Evolutionary conservation across 2,113 vertebrate species (phyloP), one percentile per base, ranked within the genome.

Genomic region (Phainopepla nitens): DNA sequence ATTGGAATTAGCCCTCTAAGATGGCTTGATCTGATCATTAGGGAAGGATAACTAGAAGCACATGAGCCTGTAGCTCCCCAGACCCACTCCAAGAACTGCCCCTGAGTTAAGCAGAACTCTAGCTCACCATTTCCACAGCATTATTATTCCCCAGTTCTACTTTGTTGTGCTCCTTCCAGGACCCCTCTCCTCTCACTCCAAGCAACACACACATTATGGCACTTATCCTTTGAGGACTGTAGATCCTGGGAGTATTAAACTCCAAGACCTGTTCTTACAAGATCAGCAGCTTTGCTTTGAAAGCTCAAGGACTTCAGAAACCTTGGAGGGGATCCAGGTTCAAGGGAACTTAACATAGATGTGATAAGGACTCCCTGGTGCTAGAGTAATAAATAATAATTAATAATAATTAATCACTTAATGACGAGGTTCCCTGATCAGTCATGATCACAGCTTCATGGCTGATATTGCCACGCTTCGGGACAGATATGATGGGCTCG

Each of bases 331-430:
- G 71, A 47, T 96, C 85, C 93, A 96, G 64, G 76, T 58, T 90
- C 51, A 29, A 58, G 72, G 68, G 85, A 86, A 80, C 72, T 75
- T 47, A 80, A 71, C 76, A 27, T 2, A 44, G 86, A 68, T 33
- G 79, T 93, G 92, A 90, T 68, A 60, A 81, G 85, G 64, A 86
- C 85, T 93, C 90, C 90, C 84, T 49, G 91, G 75, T 47, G 84
- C 75, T 77, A 16, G 27, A 58, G 84, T 29, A 70, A 95, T 94
- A 94, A 93, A 93, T 81, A 90, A 73, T 39, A 89, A 94, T 89
- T 94, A 92, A 87, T 91, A 82, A 65, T 62, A 92, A 92, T 93
- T 93, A 92, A 88, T 93, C 89, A 80, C 39, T 58, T 82, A 66
- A 81, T 29, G 82, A 88, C 8, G 0, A 96, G 71, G 78, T 87